A percentile compares a stretch with the other conserved stretches of the same genome.
Conservation (phyloP, 2,797 vertebrate species). For the Danio choprae region DNA sequence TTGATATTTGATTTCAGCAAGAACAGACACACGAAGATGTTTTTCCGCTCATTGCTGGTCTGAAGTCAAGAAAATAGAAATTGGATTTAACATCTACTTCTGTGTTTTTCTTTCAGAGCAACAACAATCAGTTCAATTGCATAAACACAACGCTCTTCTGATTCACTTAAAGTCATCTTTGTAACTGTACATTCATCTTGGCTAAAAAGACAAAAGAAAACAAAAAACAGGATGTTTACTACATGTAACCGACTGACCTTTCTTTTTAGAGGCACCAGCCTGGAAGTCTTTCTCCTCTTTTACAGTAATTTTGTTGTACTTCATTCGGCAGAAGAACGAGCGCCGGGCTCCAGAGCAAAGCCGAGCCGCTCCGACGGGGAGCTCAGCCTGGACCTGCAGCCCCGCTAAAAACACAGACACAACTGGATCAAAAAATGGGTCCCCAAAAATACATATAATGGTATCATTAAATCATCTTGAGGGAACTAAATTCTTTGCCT, state of each 20-base stretch:
- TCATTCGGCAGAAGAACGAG: slow-evolving; percentile 96
- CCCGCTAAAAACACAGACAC: slow-evolving; percentile 74
- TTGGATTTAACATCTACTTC: not conserved
- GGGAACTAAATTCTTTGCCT: not conserved
- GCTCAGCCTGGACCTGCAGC: slow-evolving; percentile 87
- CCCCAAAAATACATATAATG: not conserved
- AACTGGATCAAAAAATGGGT: not conserved
- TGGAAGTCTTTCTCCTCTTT: slow-evolving; percentile 86
- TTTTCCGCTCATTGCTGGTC: not conserved
- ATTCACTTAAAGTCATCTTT: not conserved
- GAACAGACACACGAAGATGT: not conserved
- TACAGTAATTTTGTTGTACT: slow-evolving; percentile 82
- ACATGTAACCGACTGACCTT: slow-evolving; percentile 79
- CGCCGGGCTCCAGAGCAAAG: slow-evolving; percentile 89
- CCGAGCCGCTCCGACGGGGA: slow-evolving; percentile 78
- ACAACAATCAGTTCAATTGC: not conserved
- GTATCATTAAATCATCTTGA: not conserved
- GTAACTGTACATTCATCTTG: not conserved
- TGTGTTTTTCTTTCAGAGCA: not conserved
- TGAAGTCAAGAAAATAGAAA: slow-evolving; percentile 8
- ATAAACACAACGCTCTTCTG: not conserved
- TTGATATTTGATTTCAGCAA: not conserved
- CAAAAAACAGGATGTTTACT: not conserved
- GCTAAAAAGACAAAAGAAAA: not conserved
- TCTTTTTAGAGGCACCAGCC: slow-evolving; percentile 85